Evolutionary conservation across 1,140 invertebrate genomes (phyloP), one percentile per base, ranked within the genome.

Genomic region (Hesperophylax magnus): DNA sequence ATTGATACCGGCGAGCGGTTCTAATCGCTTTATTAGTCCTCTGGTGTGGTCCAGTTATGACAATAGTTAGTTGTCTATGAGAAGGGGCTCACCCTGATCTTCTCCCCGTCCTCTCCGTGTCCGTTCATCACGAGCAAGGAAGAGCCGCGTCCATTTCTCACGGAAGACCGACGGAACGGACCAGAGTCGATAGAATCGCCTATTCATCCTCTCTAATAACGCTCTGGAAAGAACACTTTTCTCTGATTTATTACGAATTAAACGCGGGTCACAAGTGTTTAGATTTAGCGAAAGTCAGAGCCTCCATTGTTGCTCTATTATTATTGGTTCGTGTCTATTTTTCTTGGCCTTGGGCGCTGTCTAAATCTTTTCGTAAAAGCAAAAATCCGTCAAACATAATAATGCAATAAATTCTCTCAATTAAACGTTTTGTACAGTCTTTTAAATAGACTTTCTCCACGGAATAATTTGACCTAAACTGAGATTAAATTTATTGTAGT

Each of bases 171-270:
- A 15, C 54, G 2, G 15, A 47, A 47, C 39, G 39, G 39, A 47
- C 39, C 39, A 47, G 39, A 47, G 39, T 47, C 39, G 39, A 47
- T 47, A 47, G 27, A 54, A 74, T 74, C 52, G 71, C 71, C 17
- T 53, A 34, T 56, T 74, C 71, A 74, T 54, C 52, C 52, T 17
- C 71, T 56, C 47, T 74, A 74, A 74, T 74, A 7, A 22, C 53
- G 52, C 11, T 56, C 71, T 74, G 47, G 71, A 56, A 74, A 54
- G 24, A 27, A 39, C 31, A 39, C 65, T 69, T 69, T 69, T 69
- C 65, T 39, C 65, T 69, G 52, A 69, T 69, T 69, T 69, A 69
- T 69, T 69, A 47, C 24, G 65, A 69, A 69, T 34, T 69, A 69
- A 69, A 34, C 31, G 65, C n/a, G 31, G 17, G 27, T 67, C 63